These are phyloP conservation scores for Drosophila equinoxialis DNA, from an alignment of 1,140 invertebrate genomes.

Conservation along the genomic window DNA sequence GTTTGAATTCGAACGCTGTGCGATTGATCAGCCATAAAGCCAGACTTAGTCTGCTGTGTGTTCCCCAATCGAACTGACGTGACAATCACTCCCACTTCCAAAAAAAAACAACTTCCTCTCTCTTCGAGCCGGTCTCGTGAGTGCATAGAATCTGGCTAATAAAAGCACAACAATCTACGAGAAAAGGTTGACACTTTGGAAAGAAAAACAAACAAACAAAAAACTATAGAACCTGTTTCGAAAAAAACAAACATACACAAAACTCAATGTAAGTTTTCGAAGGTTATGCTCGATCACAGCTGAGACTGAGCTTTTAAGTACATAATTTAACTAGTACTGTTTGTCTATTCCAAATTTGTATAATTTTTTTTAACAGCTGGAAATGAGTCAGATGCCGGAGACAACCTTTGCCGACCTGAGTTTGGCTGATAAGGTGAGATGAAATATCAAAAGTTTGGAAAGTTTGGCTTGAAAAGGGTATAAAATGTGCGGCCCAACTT, in stretches of 20 bases:
- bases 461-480: slow-evolving; percentile 1
- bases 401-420: slow-evolving; percentile 73
- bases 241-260: not conserved
- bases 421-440: slow-evolving; percentile 73
- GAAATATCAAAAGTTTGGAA: not conserved
- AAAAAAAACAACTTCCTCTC: not conserved
- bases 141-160: slow-evolving; percentile 48
- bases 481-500: not conserved
- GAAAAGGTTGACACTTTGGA: slow-evolving; percentile 27
- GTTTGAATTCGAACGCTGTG: slow-evolving; percentile 41
- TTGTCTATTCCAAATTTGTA: slow-evolving; percentile 22
- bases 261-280: slow-evolving; percentile 58
- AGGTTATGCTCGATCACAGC: slow-evolving; percentile 43
- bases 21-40: slow-evolving; percentile 22
- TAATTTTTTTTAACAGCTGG: slow-evolving; percentile 10
- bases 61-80: slow-evolving; percentile 45
- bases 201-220: too few relatives aligned
- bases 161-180: slow-evolving; percentile 25
- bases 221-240: slow-evolving; percentile 64
- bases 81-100: slow-evolving; percentile 18
- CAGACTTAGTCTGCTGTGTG: slow-evolving; percentile 46
- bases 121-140: slow-evolving; percentile 59
- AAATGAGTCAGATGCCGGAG: slow-evolving; percentile 72
- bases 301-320: slow-evolving; percentile 13
- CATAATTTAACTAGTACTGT: slow-evolving; percentile 36